Evolutionary conservation across 2,797 vertebrate species (phyloP).

Genomic region (Chloroceryle amazona): DNA sequence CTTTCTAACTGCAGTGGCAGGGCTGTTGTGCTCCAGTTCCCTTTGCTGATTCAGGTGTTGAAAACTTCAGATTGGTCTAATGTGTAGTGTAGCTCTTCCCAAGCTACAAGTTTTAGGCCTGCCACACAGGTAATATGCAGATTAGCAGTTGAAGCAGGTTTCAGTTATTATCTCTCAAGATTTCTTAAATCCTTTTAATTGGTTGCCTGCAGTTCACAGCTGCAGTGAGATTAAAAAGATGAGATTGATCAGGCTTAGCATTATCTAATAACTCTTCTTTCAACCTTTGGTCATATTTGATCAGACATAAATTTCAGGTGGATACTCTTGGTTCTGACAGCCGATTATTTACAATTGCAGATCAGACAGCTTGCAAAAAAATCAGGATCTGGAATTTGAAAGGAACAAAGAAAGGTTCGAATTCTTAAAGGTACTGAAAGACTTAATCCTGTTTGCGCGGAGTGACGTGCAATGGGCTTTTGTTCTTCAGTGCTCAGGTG

Average conservation of each 20-base stretch:
- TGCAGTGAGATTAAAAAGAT: background rate
- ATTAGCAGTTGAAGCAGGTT: background rate
- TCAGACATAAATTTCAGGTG: background rate
- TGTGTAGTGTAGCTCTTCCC: background rate
- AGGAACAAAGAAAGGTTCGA: conserved; percentile 97
- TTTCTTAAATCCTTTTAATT: background rate
- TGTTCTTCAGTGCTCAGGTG: background rate
- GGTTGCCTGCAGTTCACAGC: background rate
- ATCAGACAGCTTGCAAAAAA: conserved; percentile 95
- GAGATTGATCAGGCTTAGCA: background rate
- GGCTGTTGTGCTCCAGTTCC: background rate
- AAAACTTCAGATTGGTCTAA: background rate
- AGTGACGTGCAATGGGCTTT: background rate
- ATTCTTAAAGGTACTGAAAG: conserved; percentile 91
- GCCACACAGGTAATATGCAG: background rate
- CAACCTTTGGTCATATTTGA: background rate
- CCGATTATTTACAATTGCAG: conserved; percentile 76
- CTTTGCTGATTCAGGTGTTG: background rate
- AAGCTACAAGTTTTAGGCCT: background rate
- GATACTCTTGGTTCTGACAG: background rate
- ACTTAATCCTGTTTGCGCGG: background rate
- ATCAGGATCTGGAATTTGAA: conserved; percentile 98
- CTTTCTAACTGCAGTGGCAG: background rate
- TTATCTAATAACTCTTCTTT: background rate
- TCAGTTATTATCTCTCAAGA: background rate